These are phyloP conservation scores for Holothuria glaberrima DNA, from an alignment of 35 echinoderm and acorn worm species.

Conservation along the genomic window DNA sequence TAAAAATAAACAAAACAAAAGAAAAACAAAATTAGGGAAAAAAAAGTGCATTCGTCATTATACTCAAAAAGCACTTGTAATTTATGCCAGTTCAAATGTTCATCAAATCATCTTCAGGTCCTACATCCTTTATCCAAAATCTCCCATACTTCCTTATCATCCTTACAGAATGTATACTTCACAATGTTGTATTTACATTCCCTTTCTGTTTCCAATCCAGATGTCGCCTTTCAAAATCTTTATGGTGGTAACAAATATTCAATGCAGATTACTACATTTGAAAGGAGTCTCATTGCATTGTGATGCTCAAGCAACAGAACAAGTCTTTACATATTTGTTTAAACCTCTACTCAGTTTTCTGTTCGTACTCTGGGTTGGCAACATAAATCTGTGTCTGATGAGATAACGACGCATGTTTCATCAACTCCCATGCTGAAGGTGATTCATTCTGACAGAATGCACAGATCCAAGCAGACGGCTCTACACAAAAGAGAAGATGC, in stretches of 20 bases:
- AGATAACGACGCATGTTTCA: slow-evolving; percentile 68
- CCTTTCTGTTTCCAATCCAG: neutral
- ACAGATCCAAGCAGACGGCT: slow-evolving; percentile 66
- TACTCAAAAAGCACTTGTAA: neutral
- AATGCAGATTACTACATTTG: neutral
- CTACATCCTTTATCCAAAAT: neutral
- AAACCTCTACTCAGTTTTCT: neutral
- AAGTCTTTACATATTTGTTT: neutral
- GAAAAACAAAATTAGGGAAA: neutral
- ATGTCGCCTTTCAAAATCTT: neutral
- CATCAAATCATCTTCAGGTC: neutral
- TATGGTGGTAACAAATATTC: neutral
- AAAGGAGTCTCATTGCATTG: neutral
- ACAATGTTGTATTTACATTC: neutral
- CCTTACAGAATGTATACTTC: neutral
- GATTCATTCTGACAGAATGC: slow-evolving; percentile 70
- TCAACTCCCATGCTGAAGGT: slow-evolving; percentile 71
- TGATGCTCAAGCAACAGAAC: too few species aligned
- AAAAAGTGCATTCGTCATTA: neutral
- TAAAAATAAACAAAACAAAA: neutral
- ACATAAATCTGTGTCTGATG: slow-evolving; percentile 78
- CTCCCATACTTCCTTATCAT: neutral
- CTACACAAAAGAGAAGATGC: slow-evolving; percentile 21
- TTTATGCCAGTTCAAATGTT: too few species aligned
- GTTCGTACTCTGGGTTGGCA: slow-evolving; percentile 46